Evolutionary conservation across 2,888 invertebrate species (phyloP).

Genomic region (Lycaena phlaeas): DNA sequence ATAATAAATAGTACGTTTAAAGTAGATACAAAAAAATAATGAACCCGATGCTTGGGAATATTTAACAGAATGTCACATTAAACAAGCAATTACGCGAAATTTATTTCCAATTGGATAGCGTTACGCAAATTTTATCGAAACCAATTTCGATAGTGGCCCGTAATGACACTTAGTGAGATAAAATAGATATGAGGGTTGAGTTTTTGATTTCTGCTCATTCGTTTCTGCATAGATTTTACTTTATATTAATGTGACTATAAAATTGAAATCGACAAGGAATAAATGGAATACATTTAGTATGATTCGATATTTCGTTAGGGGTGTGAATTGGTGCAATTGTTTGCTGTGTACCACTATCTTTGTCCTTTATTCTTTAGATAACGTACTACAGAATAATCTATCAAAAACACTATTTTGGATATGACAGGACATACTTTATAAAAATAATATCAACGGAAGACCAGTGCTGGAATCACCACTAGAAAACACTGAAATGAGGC

Average conservation of each 20-base stretch:
- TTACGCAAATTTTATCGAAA: conserved; percentile 57
- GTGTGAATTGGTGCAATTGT: too few species aligned
- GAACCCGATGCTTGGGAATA: conserved; percentile 23
- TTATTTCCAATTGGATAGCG: conserved; percentile 48
- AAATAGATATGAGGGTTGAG: conserved; percentile 49
- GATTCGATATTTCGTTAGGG: too few species aligned
- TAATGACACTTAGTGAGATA: conserved; percentile 47
- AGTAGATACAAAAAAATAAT: conserved; percentile 21
- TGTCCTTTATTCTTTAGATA: too few species aligned
- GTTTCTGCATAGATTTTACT: conserved; percentile 9
- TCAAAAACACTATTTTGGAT: too few species aligned
- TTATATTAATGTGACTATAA: not conserved
- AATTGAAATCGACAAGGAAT: not conserved
- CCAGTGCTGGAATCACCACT: too few species aligned
- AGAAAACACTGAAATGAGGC: too few species aligned
- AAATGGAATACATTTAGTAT: not conserved
- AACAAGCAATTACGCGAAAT: conserved; percentile 55
- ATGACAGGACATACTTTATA: too few species aligned
- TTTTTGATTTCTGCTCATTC: conserved; percentile 36
- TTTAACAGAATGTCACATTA: conserved; percentile 40
- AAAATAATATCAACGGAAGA: too few species aligned
- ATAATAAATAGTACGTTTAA: conserved; percentile 21
- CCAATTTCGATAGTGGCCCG: conserved; percentile 61
- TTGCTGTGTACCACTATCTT: too few species aligned
- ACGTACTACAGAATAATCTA: too few species aligned